Evolutionary conservation across 2,797 vertebrate species (phyloP), one percentile per base, ranked within the genome.

Genomic region (Sebastiscus albofasciatus): DNA sequence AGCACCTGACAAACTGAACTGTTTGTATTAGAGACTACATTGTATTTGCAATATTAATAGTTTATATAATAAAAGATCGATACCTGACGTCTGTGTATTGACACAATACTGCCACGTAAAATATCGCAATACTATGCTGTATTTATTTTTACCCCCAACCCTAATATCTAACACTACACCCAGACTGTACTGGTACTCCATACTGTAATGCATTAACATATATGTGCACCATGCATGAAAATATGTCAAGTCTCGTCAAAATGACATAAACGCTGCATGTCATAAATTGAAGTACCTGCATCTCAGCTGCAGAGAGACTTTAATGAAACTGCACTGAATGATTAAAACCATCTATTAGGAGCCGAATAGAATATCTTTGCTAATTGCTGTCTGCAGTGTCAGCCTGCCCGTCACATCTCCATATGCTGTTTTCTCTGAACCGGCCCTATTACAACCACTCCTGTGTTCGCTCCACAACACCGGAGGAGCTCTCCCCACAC

Each of bases 361-460:
- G 64, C 8, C 36, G 67, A 79, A 82, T 42, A 66, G 67, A 79
- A 83, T 42, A 66, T 83, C 76, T 67, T 73, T 66, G 55, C 84
- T 88, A 88, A 92, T 90, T 85, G 84, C 81, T 54, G 39, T 87
- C 78, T 90, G 83, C 72, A 20, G 62, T 31, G 61, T 74, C 72
- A 60, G 80, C 77, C 83, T 82, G 67, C 69, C 72, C 82, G 86
- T 86, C 84, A 87, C 82, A 84, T 90, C 90, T 90, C 85, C 82
- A 89, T 87, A 89, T 90, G 88, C 80, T 90, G 77, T 75, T 88
- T 90, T 76, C 77, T 69, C 85, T 69, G 64, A 87, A 85, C 67
- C 27, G 39, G 42, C 79, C 80, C 77, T n/a, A 74, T 86, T 80
- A 75, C 78, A 67, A 71, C 79, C 39, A 73, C 67, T 88, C 71